Evolutionary conservation across 2,888 invertebrate genomes (phyloP).

Genomic region (Cistogaster globosa): DNA sequence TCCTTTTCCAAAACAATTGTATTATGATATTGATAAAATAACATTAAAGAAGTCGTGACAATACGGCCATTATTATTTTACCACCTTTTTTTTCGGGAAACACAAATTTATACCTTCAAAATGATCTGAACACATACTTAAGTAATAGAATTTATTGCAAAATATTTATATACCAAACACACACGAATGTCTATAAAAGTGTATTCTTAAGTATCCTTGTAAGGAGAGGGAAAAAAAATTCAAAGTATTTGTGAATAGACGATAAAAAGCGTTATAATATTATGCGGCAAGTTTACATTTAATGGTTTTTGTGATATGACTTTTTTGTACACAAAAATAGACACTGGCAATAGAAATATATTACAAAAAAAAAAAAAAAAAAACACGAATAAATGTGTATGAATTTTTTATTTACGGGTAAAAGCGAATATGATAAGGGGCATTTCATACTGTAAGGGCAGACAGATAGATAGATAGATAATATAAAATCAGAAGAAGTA

Average conservation of each 20-base stretch:
- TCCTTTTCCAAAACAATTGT: constrained; percentile 67
- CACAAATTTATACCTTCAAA: constrained; percentile 23
- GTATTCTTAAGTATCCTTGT: neutral
- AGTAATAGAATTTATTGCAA: constrained; percentile 12
- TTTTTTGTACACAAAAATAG: constrained; percentile 46
- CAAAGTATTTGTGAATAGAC: constrained; percentile 53
- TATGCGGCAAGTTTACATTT: constrained; percentile 70
- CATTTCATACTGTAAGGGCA: constrained; percentile 3
- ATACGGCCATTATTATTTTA: constrained; percentile 77
- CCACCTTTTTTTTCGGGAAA: constrained; percentile 46
- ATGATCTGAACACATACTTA: constrained; percentile 21
- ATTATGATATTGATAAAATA: constrained; percentile 80
- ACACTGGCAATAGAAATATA: constrained; percentile 16
- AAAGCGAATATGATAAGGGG: neutral
- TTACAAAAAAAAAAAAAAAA: too few species aligned
- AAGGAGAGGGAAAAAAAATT: neutral
- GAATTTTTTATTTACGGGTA: neutral
- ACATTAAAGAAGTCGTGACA: constrained; percentile 81
- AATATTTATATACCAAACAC: neutral
- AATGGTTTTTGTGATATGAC: constrained; percentile 67
- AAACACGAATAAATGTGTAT: neutral
- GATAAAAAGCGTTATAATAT: constrained; percentile 58
- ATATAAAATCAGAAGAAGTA: too few species aligned
- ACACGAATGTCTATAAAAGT: constrained; percentile 5
- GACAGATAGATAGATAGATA: too few species aligned